phyloP scores from a whole-genome alignment of 2,113 vertebrate genomes.

The Hypocryptadius cinnamomeus region DNA sequence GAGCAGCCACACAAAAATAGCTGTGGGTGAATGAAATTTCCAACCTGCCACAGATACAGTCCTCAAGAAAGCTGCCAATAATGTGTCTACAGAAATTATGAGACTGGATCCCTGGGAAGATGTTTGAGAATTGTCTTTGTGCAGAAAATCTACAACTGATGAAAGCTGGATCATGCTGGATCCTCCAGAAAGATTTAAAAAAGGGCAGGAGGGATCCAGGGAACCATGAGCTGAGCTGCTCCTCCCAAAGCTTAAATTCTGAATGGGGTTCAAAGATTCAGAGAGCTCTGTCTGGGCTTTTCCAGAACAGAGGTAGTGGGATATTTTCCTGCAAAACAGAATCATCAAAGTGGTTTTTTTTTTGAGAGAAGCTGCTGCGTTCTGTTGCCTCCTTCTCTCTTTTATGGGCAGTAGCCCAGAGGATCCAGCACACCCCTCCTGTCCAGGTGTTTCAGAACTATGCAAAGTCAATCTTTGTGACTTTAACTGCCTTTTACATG shows the following conservation, averaged over 20 bases:
- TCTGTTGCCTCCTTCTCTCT: neutral
- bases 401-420: neutral
- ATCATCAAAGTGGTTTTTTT: neutral
- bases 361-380: neutral
- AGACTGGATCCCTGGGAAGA: neutral
- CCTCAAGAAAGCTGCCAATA: neutral
- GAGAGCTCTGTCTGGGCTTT: neutral
- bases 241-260: neutral
- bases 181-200: neutral
- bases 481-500: neutral
- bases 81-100: neutral
- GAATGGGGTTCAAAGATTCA: neutral
- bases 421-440: neutral
- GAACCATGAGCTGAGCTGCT: neutral
- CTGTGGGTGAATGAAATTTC: neutral
- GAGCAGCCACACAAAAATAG: neutral
- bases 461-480: neutral
- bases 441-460: neutral
- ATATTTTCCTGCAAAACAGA: neutral
- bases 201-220: neutral
- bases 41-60: neutral
- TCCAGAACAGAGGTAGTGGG: neutral
- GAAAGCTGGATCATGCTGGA: neutral
- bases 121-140: neutral
- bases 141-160: neutral